A percentile compares a stretch with the other conserved stretches of the same genome.
Conservation (phyloP, 2,797 vertebrate species). For the Sylvia borin region DNA sequence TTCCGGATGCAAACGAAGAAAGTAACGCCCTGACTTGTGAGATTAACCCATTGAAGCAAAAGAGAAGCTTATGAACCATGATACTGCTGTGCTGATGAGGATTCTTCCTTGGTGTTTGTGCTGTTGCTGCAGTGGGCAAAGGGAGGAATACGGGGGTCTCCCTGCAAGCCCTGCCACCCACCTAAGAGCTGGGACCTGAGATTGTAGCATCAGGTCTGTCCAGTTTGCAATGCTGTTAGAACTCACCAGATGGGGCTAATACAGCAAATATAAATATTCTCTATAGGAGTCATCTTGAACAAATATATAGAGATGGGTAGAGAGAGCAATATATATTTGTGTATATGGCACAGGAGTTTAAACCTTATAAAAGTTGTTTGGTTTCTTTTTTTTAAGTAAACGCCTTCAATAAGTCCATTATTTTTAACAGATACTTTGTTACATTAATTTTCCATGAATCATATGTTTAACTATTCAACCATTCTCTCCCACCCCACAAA, state of each 20-base stretch:
- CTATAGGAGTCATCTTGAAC: background rate
- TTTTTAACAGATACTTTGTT: background rate
- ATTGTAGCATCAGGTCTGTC: background rate
- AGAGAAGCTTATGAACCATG: background rate
- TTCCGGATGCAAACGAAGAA: background rate
- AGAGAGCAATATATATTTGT: background rate
- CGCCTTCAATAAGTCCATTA: background rate
- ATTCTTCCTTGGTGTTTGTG: background rate
- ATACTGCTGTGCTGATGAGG: background rate
- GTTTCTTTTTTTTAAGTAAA: background rate
- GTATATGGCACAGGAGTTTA: background rate
- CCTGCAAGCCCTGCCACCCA: background rate
- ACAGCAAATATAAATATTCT: constrained; percentile 41
- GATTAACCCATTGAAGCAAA: background rate
- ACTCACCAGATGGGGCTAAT: constrained; percentile 71
- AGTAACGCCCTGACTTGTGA: background rate
- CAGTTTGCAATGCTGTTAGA: constrained; percentile 53
- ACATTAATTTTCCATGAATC: background rate
- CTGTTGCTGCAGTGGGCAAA: background rate
- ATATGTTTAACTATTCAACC: background rate
- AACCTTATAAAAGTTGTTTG: background rate
- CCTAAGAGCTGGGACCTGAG: background rate
- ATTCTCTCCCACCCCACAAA: background rate
- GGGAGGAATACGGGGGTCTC: background rate
- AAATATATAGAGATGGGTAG: background rate